Conservation (phyloP, 1,140 invertebrate genomes). For the Coptotermes formosanus region DNA sequence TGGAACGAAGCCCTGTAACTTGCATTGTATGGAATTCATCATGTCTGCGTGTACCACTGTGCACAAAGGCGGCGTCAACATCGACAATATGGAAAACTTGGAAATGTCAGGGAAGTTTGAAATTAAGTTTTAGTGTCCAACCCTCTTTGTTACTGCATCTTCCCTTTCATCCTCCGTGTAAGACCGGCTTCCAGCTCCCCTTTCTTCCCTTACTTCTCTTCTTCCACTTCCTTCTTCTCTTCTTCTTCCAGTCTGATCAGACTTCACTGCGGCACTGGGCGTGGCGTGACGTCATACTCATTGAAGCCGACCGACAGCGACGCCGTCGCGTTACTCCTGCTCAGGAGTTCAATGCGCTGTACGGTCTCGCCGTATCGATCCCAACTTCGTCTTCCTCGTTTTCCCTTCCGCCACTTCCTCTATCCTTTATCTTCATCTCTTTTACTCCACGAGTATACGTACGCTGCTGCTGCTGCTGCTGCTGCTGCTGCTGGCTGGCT, state of each 20-base stretch:
- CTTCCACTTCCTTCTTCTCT: not conserved
- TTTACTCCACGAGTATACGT: too few species aligned
- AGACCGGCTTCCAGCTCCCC: not conserved
- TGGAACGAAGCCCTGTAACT: not conserved
- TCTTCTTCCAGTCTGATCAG: not conserved
- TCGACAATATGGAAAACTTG: slow-evolving; percentile 16
- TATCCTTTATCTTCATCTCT: not conserved
- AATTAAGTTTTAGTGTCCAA: not conserved
- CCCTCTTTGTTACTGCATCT: not conserved
- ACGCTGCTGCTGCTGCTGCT: not conserved
- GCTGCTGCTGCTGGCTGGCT: too few species aligned
- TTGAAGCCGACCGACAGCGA: not conserved
- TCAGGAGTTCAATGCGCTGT: slow-evolving; percentile 22
- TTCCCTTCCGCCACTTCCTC: not conserved
- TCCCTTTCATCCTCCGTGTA: not conserved
- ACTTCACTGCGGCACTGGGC: slow-evolving; percentile 3
- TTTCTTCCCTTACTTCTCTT: not conserved
- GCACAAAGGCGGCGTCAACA: not conserved
- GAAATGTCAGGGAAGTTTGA: slow-evolving; percentile 3
- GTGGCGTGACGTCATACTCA: slow-evolving; percentile 27
- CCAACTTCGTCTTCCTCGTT: not conserved
- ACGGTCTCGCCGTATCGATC: slow-evolving; percentile 28
- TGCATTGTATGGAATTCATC: not conserved
- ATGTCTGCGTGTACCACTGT: not conserved
- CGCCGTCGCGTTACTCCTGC: too few species aligned